Conservation (phyloP, 2,888 invertebrate species). For the Danaus chrysippus region DNA sequence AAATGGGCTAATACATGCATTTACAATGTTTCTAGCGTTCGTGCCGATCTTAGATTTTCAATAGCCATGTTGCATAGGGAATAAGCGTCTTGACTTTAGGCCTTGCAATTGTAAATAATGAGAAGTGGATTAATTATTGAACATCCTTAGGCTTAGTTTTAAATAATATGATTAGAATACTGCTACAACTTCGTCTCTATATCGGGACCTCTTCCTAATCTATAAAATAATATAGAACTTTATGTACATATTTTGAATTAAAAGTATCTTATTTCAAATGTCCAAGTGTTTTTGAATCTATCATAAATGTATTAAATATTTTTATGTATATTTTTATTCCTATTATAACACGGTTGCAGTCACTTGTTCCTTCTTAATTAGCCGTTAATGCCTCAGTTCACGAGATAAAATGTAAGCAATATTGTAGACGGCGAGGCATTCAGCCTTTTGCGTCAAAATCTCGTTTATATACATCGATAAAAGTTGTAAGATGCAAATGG, state of each 20-base stretch:
- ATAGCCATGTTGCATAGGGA: constrained; percentile 33
- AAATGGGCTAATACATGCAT: constrained; percentile 23
- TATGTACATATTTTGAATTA: too few species aligned
- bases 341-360: constrained; percentile 8
- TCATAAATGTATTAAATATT: too few species aligned
- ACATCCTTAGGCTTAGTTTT: constrained; percentile 17
- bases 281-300: too few species aligned
- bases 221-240: too few species aligned
- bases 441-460: constrained; percentile 57
- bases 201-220: too few species aligned
- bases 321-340: not conserved
- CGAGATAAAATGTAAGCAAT: constrained; percentile 41
- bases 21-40: constrained; percentile 19
- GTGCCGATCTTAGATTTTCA: constrained; percentile 31
- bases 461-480: constrained; percentile 69
- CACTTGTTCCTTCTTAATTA: constrained; percentile 22
- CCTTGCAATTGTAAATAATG: constrained; percentile 31
- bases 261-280: too few species aligned
- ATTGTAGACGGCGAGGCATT: constrained; percentile 53
- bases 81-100: constrained; percentile 33
- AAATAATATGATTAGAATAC: not conserved
- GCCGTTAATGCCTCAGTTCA: constrained; percentile 20
- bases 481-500: constrained; percentile 77
- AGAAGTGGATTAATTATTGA: constrained; percentile 35
- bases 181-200: not conserved